Conservation (phyloP, 2,797 vertebrate genomes). For the Gymnothorax reevesii region DNA sequence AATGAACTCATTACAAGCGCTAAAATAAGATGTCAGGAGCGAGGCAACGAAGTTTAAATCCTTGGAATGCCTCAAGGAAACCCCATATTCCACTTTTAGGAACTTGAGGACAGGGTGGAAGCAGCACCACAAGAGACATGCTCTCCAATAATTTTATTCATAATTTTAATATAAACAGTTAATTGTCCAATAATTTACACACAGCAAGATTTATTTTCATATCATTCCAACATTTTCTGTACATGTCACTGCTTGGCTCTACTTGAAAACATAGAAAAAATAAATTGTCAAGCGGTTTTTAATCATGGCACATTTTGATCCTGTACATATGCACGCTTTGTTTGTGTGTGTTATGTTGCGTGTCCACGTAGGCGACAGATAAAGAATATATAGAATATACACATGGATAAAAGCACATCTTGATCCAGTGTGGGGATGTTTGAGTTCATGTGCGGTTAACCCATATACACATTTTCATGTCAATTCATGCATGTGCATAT, state of each 20-base stretch:
- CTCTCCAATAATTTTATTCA: conserved; percentile 90
- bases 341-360: conserved; percentile 50
- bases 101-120: neutral
- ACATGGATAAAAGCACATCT: conserved; percentile 75
- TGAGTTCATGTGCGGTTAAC: conserved; percentile 51
- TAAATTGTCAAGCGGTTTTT: conserved; percentile 78
- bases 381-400: conserved; percentile 56
- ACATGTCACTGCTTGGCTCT: conserved; percentile 89
- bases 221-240: conserved; percentile 85
- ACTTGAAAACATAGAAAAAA: conserved; percentile 86
- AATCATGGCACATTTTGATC: conserved; percentile 81
- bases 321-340: conserved; percentile 61
- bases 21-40: conserved; percentile 14
- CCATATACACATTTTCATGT: conserved; percentile 55
- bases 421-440: conserved; percentile 74
- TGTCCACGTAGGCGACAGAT: conserved; percentile 44
- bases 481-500: conserved; percentile 49
- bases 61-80: neutral
- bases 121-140: conserved; percentile 44
- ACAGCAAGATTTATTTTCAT: conserved; percentile 83
- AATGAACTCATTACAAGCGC: neutral
- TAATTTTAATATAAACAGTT: conserved; percentile 98
- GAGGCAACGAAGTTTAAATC: neutral
- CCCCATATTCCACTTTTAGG: neutral
- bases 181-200: conserved; percentile 95